Percentiles rank a stretch among this genome's conserved stretches.
Evolutionary conservation across 2,888 invertebrate genomes (phyloP).

Genomic region (Cryptocephalus moraei): DNA sequence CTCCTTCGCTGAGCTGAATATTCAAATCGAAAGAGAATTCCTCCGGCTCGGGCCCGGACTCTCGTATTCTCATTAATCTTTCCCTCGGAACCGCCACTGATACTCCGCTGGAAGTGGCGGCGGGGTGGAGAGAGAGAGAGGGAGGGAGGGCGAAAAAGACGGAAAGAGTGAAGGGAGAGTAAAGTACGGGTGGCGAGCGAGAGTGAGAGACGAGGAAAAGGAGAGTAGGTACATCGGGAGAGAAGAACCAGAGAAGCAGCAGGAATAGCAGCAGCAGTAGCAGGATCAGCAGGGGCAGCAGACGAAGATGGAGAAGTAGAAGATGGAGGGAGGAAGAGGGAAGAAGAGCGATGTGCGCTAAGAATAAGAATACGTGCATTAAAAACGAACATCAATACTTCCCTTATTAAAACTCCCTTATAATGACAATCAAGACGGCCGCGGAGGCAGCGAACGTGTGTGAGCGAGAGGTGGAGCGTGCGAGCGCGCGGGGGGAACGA

Average conservation of each 20-base stretch:
- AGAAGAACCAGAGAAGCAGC: neutral
- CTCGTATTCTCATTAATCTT: no score
- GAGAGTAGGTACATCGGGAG: no score
- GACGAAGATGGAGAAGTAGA: constrained; percentile 6
- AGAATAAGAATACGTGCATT: constrained; percentile 39
- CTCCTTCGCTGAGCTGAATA: no score
- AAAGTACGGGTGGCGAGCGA: neutral
- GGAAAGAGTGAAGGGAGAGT: neutral
- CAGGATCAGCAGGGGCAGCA: neutral
- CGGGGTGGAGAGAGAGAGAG: neutral
- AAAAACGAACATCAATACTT: constrained; percentile 41
- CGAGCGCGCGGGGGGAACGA: no score
- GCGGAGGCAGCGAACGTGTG: constrained; percentile 32
- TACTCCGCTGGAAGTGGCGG: neutral
- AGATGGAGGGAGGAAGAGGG: constrained; percentile 8
- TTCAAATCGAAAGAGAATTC: no score
- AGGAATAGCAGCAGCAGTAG: neutral
- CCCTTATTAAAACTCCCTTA: constrained; percentile 40
- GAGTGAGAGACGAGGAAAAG: neutral
- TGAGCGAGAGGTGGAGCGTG: constrained; percentile 17
- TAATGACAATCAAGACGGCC: constrained; percentile 37
- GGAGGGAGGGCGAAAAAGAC: neutral
- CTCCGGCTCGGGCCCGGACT: no score
- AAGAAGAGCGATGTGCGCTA: constrained; percentile 30
- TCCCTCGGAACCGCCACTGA: neutral